Evolutionary conservation across 2,113 vertebrate genomes (phyloP), one percentile per base, ranked within the genome.

Genomic region (Proterorhinus semilunaris): DNA sequence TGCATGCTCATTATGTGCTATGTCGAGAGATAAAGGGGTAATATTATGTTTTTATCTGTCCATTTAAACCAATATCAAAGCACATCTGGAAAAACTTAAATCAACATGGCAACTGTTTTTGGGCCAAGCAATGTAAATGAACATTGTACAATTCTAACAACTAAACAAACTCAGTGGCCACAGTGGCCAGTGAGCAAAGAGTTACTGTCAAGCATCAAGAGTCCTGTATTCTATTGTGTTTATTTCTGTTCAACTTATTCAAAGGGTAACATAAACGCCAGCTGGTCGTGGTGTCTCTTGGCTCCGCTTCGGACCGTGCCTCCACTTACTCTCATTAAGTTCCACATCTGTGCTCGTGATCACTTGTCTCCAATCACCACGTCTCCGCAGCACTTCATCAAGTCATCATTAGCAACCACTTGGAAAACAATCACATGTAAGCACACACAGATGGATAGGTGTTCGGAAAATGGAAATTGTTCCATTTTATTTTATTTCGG

Each of bases 341-440:
- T 76, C 77, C 73, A 85, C 86, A 91, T 85, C 86, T 90, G 88
- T 84, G 83, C 83, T 75, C 9, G 69, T 64, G 74, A 71, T 78
- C 68, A 68, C 36, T 10, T 75, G 73, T 62, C 75, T 83, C 78
- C 73, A 74, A 69, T 71, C 66, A 72, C 78, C 83, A 83, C 75
- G 52, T 79, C 73, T 75, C 78, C 66, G 61, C 48, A 15, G 76
- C 78, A 72, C 76, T 88, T 86, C 84, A 89, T 88, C 87, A 89
- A 52, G 47, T 54, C 65, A 79, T 86, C 84, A 88, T 90, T 84
- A 85, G 79, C 65, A 49, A 62, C 17, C 36, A n/a, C 66, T 82
- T 76, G 76, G 75, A 75, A 76, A 72, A 16, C 11, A 44, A 69
- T 78, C 69, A 74, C 73, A 36, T 0, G 43, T 13, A 43, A n/a